Conservation (phyloP, 2,797 vertebrate species). For the Anniella stebbinsi region DNA sequence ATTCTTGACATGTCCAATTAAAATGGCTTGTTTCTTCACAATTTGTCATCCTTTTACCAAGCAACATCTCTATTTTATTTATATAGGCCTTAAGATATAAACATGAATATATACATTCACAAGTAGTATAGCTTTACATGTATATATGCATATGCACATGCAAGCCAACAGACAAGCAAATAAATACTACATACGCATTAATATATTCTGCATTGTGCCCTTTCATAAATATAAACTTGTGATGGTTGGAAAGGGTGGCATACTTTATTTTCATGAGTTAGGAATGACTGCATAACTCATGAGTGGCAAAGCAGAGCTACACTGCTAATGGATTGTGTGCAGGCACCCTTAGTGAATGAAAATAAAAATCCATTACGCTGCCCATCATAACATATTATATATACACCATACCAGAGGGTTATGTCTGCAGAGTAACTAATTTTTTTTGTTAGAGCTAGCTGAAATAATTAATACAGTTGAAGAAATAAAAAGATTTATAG, state of each 20-base stretch:
- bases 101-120: slow-evolving; percentile 20
- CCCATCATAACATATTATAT: slow-evolving; percentile 68
- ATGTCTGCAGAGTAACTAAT: slow-evolving; percentile 70
- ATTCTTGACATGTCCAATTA: slow-evolving; percentile 40
- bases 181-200: slow-evolving; percentile 33
- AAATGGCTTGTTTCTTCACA: slow-evolving; percentile 57
- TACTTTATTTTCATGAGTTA: slow-evolving; percentile 73
- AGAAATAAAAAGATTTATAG: slow-evolving; percentile 72
- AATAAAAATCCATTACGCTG: slow-evolving; percentile 68
- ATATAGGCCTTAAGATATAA: slow-evolving; percentile 29
- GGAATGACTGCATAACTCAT: slow-evolving; percentile 71
- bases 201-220: slow-evolving; percentile 58
- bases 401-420: slow-evolving; percentile 63
- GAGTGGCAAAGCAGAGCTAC: slow-evolving; percentile 63
- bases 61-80: slow-evolving; percentile 28
- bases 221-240: slow-evolving; percentile 68
- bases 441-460: slow-evolving; percentile 63
- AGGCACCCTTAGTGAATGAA: slow-evolving; percentile 63
- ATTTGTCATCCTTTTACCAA: slow-evolving; percentile 5
- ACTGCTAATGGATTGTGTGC: slow-evolving; percentile 66
- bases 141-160: slow-evolving; percentile 37
- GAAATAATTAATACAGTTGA: slow-evolving; percentile 72
- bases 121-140: slow-evolving; percentile 13
- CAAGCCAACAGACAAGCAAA: slow-evolving; percentile 34
- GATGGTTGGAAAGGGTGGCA: slow-evolving; percentile 54